phyloP scores from a whole-genome alignment of 2,888 invertebrate species.

The Ichneumoninae sp. region DNA sequence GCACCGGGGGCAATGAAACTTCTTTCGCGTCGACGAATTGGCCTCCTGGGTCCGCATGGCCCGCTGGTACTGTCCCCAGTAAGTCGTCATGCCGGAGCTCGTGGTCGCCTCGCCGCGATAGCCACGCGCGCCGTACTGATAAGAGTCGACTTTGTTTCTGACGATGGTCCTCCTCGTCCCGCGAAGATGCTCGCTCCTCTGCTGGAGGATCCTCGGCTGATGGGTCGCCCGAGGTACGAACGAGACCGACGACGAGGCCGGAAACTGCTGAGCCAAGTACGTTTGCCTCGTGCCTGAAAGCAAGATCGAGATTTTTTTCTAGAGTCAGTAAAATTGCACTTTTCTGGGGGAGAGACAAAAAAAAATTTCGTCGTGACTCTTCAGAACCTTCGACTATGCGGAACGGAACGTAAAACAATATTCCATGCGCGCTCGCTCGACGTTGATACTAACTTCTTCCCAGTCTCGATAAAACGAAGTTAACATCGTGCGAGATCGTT shows the following conservation, averaged over 20 bases:
- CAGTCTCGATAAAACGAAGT: neutral
- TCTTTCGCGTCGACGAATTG: constrained; percentile 35
- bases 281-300: constrained; percentile 44
- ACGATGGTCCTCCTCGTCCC: constrained; percentile 34
- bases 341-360: neutral
- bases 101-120: constrained; percentile 35
- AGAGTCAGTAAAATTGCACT: neutral
- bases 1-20: constrained; percentile 72
- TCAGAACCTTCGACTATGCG: neutral
- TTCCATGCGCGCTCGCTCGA: neutral
- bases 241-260: constrained; percentile 12
- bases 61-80: constrained; percentile 27
- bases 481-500: neutral
- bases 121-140: constrained; percentile 40
- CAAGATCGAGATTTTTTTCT: constrained; percentile 35
- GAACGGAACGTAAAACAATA: neutral
- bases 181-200: constrained; percentile 29
- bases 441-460: neutral
- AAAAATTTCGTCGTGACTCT: neutral
- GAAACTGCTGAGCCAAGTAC: constrained; percentile 19
- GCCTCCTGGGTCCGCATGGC: constrained; percentile 19
- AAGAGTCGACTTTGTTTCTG: constrained; percentile 31
- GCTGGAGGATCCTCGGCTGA: constrained; percentile 39
- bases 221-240: constrained; percentile 4
- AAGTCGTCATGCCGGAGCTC: constrained; percentile 11